Conservation (phyloP, 2,797 vertebrate species). For the Gadopsis bispinosus region DNA sequence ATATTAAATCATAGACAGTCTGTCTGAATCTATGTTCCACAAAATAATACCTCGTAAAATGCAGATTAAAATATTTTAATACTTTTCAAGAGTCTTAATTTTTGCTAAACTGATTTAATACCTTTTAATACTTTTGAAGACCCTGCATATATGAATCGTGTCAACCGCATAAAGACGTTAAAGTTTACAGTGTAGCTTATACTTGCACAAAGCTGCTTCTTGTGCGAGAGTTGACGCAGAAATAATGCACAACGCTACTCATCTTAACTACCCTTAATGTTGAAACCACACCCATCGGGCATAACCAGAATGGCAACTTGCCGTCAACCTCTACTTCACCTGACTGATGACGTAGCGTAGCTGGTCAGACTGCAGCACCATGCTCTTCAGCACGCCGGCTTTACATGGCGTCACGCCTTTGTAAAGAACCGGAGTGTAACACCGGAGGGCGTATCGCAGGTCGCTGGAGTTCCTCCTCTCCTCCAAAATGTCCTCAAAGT, state of each 20-base stretch:
- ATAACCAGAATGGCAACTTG: background rate
- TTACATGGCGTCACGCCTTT: conserved; percentile 89
- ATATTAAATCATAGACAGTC: too few species aligned
- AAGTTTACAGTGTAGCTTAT: background rate
- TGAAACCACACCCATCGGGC: background rate
- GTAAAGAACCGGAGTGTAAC: conserved; percentile 91
- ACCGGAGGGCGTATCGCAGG: conserved; percentile 92
- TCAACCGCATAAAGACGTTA: background rate
- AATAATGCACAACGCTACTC: background rate
- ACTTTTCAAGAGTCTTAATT: too few species aligned
- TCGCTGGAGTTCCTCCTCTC: conserved; percentile 93
- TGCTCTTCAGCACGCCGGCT: conserved; percentile 85
- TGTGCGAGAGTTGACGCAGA: background rate
- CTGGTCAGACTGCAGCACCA: conserved; percentile 91
- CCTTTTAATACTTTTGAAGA: too few species aligned
- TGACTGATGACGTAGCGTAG: conserved; percentile 90
- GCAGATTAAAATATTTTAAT: too few species aligned
- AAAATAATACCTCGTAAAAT: too few species aligned
- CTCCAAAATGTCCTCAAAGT: conserved; percentile 96
- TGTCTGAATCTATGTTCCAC: too few species aligned
- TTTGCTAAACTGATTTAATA: too few species aligned
- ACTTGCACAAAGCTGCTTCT: background rate
- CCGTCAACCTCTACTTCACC: conserved; percentile 75
- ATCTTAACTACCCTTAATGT: background rate
- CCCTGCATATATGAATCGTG: background rate